Conservation (phyloP, 2,797 vertebrate genomes). For the Acanthurus lineatus region DNA sequence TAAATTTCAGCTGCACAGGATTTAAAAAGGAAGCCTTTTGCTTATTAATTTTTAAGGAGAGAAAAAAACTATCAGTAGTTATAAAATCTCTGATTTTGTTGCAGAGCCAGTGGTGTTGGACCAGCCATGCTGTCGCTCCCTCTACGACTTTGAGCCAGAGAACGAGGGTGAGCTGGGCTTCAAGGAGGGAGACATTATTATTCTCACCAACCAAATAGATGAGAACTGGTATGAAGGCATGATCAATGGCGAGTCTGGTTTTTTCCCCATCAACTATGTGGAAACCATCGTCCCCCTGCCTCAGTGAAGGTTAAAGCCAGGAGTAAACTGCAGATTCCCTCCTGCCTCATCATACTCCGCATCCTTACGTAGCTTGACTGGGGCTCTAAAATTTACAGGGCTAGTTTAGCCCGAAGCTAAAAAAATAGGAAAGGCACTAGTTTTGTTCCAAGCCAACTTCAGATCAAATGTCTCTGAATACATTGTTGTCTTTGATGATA, state of each 20-base stretch:
- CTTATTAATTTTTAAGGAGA: neutral
- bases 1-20: neutral
- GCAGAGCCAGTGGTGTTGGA: conserved; percentile 90
- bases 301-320: conserved; percentile 82
- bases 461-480: conserved; percentile 13
- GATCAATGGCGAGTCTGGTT: conserved; percentile 94
- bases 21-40: neutral
- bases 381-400: conserved; percentile 38
- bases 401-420: neutral
- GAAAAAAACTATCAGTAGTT: neutral
- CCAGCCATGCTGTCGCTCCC: conserved; percentile 94
- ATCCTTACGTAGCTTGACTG: conserved; percentile 20
- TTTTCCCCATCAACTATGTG: conserved; percentile 98
- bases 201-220: conserved; percentile 95
- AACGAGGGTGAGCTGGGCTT: conserved; percentile 97
- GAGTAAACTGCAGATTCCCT: conserved; percentile 47
- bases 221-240: conserved; percentile 98
- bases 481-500: conserved; percentile 26
- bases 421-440: conserved; percentile 10
- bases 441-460: conserved; percentile 7
- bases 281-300: conserved; percentile 96
- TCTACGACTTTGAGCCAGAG: conserved; percentile 97
- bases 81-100: neutral
- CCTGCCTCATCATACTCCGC: conserved; percentile 54
- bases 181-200: conserved; percentile 97